Base-by-base conservation (phyloP, 1,140 invertebrate species). In the Ganaspis sp. region DNA sequence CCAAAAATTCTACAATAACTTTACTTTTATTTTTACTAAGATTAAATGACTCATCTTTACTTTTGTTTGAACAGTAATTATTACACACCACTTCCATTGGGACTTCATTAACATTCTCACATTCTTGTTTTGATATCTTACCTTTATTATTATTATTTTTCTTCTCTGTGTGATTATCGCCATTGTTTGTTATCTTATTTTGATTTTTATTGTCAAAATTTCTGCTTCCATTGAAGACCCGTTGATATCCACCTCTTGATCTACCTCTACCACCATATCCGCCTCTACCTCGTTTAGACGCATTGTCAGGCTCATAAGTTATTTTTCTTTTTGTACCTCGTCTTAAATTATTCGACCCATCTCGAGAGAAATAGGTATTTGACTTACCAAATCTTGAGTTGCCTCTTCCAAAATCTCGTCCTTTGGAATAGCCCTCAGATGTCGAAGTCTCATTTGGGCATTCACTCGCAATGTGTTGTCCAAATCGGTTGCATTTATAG, bases 81-180 rank as follows among this genome's bases (percentile, higher is more conserved):
- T 40, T 9, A 40, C 38, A 40, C 4, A 6, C 38, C 4, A 40
- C 38, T 6, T 40, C 38, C 38, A 40, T 40, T 9, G 4, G 9
- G 11, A 4, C 4, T 9, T 6, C 38, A 40, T 40, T 12, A 2
- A 1, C 12, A 40, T 40, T 40, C 4, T 40, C 9, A 1, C 4
- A 40, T 6, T 6, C 38, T 6, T 11, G 12, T 9, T 40, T 9
- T 40, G 38, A 40, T 11, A 12, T 9, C 38, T 40, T 5, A 69
- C 53, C 37, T 69, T 75, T 75, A 8, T 75, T 42, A 42, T 75
- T 75, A 8, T 75, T 42, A 42, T 70, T 69, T 70, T 40, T 69
- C 54, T 45, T 64, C 29, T 58, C 53, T 8, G 21, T 40, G 2
- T 9, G 12, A 6, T 40, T 40, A 40, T 40, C 38, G 4, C 1